Evolutionary conservation across 2,113 vertebrate species (phyloP).

Genomic region (Megatriorchis doriae): DNA sequence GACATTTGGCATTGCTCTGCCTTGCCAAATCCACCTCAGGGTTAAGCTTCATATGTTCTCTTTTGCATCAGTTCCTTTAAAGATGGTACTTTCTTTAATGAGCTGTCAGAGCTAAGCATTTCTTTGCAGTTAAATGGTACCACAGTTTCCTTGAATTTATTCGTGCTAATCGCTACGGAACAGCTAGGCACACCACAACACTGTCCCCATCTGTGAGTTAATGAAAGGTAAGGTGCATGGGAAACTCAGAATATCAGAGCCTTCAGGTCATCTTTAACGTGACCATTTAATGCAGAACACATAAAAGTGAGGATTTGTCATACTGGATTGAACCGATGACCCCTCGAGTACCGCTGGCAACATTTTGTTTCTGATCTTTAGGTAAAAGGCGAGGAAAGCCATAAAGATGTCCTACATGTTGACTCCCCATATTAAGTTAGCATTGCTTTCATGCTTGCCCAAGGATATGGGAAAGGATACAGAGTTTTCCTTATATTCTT

Average conservation of each 20-base stretch:
- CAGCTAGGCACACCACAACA: neutral
- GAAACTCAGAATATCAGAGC: neutral
- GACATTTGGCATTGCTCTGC: constrained; percentile 61
- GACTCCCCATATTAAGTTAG: neutral
- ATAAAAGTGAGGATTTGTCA: neutral
- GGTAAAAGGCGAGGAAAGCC: neutral
- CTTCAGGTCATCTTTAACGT: neutral
- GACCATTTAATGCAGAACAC: neutral
- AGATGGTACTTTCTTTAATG: constrained; percentile 64
- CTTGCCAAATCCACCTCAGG: constrained; percentile 64
- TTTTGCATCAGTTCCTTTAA: constrained; percentile 69
- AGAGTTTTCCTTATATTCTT: neutral
- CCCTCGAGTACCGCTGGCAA: neutral
- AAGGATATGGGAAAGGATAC: neutral
- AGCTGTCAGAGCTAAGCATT: constrained; percentile 61
- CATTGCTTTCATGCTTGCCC: neutral
- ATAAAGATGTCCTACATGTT: neutral
- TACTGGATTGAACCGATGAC: neutral
- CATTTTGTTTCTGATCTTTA: neutral
- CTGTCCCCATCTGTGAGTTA: neutral
- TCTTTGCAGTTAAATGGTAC: neutral
- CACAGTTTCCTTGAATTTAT: neutral
- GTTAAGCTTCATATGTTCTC: constrained; percentile 64
- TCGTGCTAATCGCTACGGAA: neutral
- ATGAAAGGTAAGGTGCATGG: neutral